Percentiles rank a stretch among this genome's conserved stretches.
phyloP scores from a whole-genome alignment of 1,140 invertebrate genomes.

The Lepidotrigona ventralis region DNA sequence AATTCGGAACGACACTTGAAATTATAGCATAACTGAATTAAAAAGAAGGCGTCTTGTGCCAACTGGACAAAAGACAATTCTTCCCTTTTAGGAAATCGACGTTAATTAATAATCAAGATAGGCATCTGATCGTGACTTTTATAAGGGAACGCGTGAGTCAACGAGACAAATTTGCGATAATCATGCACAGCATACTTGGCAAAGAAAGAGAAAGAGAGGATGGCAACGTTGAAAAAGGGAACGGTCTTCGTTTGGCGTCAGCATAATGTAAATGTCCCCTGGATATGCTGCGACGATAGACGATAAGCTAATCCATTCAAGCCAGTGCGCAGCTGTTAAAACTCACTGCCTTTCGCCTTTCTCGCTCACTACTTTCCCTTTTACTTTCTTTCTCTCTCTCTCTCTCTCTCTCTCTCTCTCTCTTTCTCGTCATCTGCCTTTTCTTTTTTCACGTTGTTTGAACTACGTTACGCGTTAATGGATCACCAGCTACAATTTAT shows the following conservation, averaged over 20 bases:
- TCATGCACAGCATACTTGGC: background rate
- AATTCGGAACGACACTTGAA: too few species aligned
- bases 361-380: background rate
- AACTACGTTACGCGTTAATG: background rate
- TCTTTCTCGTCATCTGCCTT: background rate
- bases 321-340: conserved; percentile 31
- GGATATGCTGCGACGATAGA: conserved; percentile 30
- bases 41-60: too few species aligned
- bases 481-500: background rate
- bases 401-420: background rate
- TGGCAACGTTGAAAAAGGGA: background rate
- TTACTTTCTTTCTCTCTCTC: too few species aligned
- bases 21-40: too few species aligned
- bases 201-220: background rate
- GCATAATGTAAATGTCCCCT: conserved; percentile 44
- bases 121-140: background rate
- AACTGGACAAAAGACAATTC: conserved; percentile 2
- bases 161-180: conserved; percentile 24
- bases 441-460: conserved; percentile 5
- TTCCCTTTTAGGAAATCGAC: background rate
- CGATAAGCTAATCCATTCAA: conserved; percentile 46
- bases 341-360: background rate
- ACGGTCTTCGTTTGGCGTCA: conserved; percentile 10
- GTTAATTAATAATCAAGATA: conserved; percentile 44
- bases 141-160: conserved; percentile 25